Evolutionary conservation across 1,140 invertebrate genomes (phyloP), one percentile per base, ranked within the genome.

Genomic region (Myzus persicae): DNA sequence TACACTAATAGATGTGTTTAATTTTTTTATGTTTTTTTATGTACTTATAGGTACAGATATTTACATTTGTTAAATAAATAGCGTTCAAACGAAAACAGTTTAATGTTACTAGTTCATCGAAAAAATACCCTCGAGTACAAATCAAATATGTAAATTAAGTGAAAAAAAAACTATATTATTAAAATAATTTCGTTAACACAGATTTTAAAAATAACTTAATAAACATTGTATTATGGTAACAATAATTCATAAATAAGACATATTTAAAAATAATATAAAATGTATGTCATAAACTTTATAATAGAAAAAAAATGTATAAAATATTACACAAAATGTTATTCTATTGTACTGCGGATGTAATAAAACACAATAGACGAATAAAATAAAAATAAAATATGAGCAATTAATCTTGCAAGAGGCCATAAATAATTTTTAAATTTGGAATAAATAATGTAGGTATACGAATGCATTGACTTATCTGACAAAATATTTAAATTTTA

Each of bases 311-410:
- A 46, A 44, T n/a, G 44, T 46, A 36, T 87, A 88, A 48, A 88
- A 88, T 88, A 48, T 42, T 84, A 88, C 36, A 48, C 24, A 87
- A 87, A 46, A 46, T 46, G n/a, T 46, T 14, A 44, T 44, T 88
- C 85, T 88, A 88, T 88, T 88, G 44, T 88, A 88, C 8, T 88
- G 44, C 18, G n/a, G 44, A 36, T 46, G 42, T 88, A 20, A 48
- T 46, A 24, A 9, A 88, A 88, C 31, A 88, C 44, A 88, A 88
- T 88, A 88, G 84, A 85, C 42, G n/a, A 46, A 76, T n/a, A 46
- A 88, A 48, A 20, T 22, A 36, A 46, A 46, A 87, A n/a, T n/a
- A 31, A 85, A 14, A 24, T 2, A 44, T n/a, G 48, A 36, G 24
- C 40, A 85, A 85, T 40, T 24, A 84, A 84, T 84, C 38, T 31